These are phyloP conservation scores for Nineta flava DNA, from an alignment of 2,888 invertebrate species.

Conservation along the genomic window DNA sequence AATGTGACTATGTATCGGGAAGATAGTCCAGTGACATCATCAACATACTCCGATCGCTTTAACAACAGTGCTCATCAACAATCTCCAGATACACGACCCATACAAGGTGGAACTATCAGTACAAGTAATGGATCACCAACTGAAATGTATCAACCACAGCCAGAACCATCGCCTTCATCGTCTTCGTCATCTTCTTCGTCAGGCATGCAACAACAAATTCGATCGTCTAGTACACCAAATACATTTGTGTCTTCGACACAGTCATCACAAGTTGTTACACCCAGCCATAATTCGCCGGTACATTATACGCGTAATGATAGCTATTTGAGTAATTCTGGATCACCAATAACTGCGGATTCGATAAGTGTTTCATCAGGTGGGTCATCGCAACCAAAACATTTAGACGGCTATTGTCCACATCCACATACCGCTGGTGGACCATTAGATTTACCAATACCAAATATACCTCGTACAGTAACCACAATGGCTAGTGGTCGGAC, in stretches of 20 bases:
- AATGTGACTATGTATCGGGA: conserved; percentile 28
- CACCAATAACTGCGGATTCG: conserved; percentile 9
- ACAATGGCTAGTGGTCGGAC: conserved; percentile 61
- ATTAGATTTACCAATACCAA: conserved; percentile 16
- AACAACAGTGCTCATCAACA: conserved; percentile 22
- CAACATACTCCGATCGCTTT: conserved; percentile 43
- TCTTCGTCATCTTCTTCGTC: conserved; percentile 25
- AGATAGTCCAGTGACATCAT: conserved; percentile 51
- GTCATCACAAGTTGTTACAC: conserved; percentile 2
- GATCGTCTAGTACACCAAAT: conserved; percentile 32
- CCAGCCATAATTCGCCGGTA: conserved; percentile 3
- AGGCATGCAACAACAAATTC: background rate
- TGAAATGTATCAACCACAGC: conserved; percentile 31
- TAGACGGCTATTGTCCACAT: conserved; percentile 25
- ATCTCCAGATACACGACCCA: conserved; percentile 50
- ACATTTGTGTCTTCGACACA: conserved; percentile 15
- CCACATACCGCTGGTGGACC: conserved; percentile 18
- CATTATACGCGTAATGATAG: background rate
- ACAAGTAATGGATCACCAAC: conserved; percentile 64
- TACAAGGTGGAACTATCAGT: conserved; percentile 71
- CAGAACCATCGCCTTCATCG: conserved; percentile 41
- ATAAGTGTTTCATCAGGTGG: background rate
- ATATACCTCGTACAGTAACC: conserved; percentile 30
- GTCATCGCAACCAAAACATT: conserved; percentile 1
- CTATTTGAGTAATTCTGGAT: conserved; percentile 7